These are phyloP conservation scores for Pedionomus torquatus DNA, from an alignment of 2,113 vertebrate species.

Conservation along the genomic window DNA sequence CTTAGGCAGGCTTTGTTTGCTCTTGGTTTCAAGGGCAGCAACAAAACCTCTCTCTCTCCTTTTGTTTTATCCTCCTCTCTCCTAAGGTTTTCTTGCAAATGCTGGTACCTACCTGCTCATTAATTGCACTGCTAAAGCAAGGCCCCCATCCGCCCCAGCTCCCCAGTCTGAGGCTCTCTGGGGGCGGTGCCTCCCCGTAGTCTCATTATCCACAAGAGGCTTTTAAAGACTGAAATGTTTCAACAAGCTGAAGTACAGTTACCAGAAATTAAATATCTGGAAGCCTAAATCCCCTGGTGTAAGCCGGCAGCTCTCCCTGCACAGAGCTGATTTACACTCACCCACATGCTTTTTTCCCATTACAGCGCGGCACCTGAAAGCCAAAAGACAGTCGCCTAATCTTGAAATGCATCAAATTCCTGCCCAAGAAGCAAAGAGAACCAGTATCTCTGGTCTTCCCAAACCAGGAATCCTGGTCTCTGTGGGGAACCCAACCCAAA, in stretches of 20 bases:
- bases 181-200: fast-evolving
- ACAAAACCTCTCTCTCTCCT: not conserved
- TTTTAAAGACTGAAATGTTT: constrained; percentile 18
- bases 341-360: not conserved
- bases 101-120: not conserved
- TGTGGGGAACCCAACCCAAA: not conserved
- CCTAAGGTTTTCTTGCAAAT: not conserved
- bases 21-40: not conserved
- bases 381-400: not conserved
- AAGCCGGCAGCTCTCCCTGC: not conserved
- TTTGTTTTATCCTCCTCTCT: not conserved
- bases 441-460: not conserved
- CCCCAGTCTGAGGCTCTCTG: not conserved
- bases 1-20: not conserved
- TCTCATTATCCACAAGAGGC: constrained; percentile 13
- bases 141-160: not conserved
- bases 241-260: not conserved
- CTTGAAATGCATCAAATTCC: not conserved
- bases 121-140: not conserved
- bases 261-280: constrained; percentile 37
- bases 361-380: not conserved
- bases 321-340: not conserved
- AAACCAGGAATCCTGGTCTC: not conserved
- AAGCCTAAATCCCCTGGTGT: not conserved
- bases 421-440: not conserved